A percentile compares a stretch with the other conserved stretches of the same genome.
phyloP scores from a whole-genome alignment of 2,113 vertebrate species.

The Poicephalus meyeri region DNA sequence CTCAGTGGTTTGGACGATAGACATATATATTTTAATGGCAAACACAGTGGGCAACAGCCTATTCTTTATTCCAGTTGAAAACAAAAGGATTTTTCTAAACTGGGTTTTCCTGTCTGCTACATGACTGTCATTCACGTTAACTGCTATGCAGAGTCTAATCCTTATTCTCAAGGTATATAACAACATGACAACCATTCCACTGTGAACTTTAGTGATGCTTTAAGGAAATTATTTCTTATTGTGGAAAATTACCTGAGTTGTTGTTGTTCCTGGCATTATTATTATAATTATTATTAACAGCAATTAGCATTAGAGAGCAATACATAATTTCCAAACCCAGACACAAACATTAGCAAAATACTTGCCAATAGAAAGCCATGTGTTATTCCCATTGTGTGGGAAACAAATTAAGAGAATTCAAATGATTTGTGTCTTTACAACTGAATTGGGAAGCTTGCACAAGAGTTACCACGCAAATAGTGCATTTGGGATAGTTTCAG shows the following conservation, averaged over 20 bases:
- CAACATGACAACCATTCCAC: neutral
- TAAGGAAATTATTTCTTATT: neutral
- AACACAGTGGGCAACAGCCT: neutral
- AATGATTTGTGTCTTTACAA: slow-evolving; percentile 28
- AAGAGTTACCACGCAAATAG: neutral
- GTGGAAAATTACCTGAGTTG: neutral
- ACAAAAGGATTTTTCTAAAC: neutral
- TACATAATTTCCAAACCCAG: slow-evolving; percentile 10
- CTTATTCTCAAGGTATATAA: neutral
- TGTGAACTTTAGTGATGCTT: neutral
- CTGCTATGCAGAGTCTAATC: neutral
- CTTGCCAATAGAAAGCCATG: neutral
- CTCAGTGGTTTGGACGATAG: neutral
- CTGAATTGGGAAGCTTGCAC: neutral
- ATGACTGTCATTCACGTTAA: neutral
- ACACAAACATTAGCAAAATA: neutral
- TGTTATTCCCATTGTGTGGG: neutral
- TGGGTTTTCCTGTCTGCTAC: neutral
- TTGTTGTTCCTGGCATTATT: neutral
- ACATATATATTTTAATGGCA: neutral
- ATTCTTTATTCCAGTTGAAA: neutral
- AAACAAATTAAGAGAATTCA: neutral
- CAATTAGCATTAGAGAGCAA: slow-evolving; percentile 20
- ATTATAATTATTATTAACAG: neutral
- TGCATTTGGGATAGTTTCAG: neutral